A percentile compares a stretch with the other conserved stretches of the same genome.
phyloP scores from a whole-genome alignment of 2,888 invertebrate species.

The Agriopis marginaria region DNA sequence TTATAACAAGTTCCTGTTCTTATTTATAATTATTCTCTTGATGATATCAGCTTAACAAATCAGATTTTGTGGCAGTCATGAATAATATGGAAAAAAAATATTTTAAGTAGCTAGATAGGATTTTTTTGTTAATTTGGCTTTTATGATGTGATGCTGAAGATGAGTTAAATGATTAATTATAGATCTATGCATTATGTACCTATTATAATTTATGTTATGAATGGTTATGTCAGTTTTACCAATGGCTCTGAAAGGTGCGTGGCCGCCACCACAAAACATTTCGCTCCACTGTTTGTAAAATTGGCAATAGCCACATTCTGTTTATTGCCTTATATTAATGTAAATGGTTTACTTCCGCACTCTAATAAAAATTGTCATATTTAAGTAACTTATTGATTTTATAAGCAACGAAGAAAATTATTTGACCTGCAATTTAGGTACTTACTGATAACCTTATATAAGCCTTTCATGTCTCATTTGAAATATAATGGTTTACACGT shows the following conservation, averaged over 20 bases:
- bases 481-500: conserved; percentile 6
- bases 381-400: not conserved
- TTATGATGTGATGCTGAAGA: not conserved
- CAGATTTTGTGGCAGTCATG: too few relatives aligned
- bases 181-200: not conserved
- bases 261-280: conserved; percentile 81
- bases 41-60: too few relatives aligned
- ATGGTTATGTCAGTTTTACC: conserved; percentile 60
- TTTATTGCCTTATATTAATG: too few relatives aligned
- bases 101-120: too few relatives aligned
- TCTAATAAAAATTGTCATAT: not conserved
- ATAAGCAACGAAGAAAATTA: not conserved
- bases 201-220: not conserved
- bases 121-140: too few relatives aligned
- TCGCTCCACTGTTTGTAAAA: conserved; percentile 55
- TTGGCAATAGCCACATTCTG: conserved; percentile 40
- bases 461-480: not conserved
- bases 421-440: too few relatives aligned
- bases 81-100: too few relatives aligned
- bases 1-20: too few relatives aligned
- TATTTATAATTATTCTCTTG: not conserved
- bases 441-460: too few relatives aligned
- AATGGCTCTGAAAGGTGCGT: conserved; percentile 62
- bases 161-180: not conserved
- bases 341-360: not conserved